A percentile compares a stretch with the other conserved stretches of the same genome.
Evolutionary conservation across 2,888 invertebrate species (phyloP).

Genomic region (Cosmia pyralina): DNA sequence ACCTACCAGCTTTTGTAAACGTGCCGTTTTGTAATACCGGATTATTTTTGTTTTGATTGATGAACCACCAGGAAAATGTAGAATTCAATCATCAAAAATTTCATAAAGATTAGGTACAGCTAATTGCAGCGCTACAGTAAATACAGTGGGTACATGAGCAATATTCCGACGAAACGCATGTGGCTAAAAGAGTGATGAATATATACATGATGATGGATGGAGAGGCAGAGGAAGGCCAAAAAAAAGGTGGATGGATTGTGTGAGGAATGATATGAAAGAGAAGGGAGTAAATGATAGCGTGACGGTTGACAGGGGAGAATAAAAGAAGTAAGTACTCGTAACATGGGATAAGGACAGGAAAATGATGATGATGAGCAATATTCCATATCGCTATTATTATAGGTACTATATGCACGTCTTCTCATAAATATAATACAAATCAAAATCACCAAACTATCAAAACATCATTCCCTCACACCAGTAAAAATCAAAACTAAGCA

Average conservation of each 20-base stretch:
- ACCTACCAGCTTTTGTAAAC: neutral
- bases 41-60: neutral
- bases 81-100: neutral
- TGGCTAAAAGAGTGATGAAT: too few species aligned
- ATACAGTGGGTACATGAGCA: neutral
- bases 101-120: neutral
- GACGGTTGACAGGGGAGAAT: too few species aligned
- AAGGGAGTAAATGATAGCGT: too few species aligned
- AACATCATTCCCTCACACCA: conserved; percentile 3
- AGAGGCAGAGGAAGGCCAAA: too few species aligned
- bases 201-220: too few species aligned
- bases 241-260: too few species aligned
- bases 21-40: neutral
- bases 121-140: neutral
- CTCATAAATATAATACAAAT: neutral
- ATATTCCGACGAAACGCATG: too few species aligned
- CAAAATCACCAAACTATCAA: conserved; percentile 20
- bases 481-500: conserved; percentile 20
- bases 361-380: too few species aligned
- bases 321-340: too few species aligned
- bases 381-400: neutral
- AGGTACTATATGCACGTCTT: too few species aligned
- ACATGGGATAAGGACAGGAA: too few species aligned
- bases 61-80: neutral
- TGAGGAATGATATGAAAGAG: too few species aligned